Percentiles rank a stretch among this genome's conserved stretches.
Conservation (phyloP, 2,888 invertebrate species). For the Octodonta nipae region DNA sequence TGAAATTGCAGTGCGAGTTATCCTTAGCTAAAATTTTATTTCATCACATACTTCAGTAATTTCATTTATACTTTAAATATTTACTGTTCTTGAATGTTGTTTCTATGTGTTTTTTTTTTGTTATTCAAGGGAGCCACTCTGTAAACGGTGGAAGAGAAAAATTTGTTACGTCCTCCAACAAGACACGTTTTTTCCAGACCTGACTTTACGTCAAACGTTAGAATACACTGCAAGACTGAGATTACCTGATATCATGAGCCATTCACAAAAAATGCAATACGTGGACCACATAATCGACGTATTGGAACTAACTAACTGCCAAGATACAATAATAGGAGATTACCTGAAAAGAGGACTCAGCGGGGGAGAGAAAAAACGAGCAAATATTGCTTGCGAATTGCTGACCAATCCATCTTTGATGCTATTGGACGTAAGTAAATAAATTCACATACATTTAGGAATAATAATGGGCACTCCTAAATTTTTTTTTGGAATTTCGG, state of each 20-base stretch:
- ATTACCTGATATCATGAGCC: constrained; percentile 58
- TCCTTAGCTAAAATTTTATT: too few species aligned
- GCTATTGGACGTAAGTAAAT: constrained; percentile 58
- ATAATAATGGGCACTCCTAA: background rate
- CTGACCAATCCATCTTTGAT: constrained; percentile 67
- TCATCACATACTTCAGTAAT: too few species aligned
- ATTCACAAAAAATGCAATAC: constrained; percentile 59
- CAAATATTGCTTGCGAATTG: constrained; percentile 70
- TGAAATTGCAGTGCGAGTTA: too few species aligned
- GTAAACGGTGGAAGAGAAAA: constrained; percentile 50
- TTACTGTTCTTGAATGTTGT: too few species aligned
- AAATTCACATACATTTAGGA: background rate
- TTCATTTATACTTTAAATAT: too few species aligned
- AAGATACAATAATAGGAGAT: constrained; percentile 67
- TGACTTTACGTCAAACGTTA: constrained; percentile 64
- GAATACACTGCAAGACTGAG: constrained; percentile 45
- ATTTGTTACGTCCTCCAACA: constrained; percentile 73
- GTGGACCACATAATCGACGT: constrained; percentile 66
- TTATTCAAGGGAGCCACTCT: constrained; percentile 30
- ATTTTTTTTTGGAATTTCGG: too few species aligned
- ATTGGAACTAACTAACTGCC: constrained; percentile 58
- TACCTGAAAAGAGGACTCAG: constrained; percentile 61
- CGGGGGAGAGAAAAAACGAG: constrained; percentile 72
- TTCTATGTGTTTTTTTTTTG: too few species aligned
- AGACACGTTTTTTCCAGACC: constrained; percentile 67